These are phyloP conservation scores for Artemia sinica DNA, from an alignment of 2,888 invertebrate species.

Conservation along the genomic window DNA sequence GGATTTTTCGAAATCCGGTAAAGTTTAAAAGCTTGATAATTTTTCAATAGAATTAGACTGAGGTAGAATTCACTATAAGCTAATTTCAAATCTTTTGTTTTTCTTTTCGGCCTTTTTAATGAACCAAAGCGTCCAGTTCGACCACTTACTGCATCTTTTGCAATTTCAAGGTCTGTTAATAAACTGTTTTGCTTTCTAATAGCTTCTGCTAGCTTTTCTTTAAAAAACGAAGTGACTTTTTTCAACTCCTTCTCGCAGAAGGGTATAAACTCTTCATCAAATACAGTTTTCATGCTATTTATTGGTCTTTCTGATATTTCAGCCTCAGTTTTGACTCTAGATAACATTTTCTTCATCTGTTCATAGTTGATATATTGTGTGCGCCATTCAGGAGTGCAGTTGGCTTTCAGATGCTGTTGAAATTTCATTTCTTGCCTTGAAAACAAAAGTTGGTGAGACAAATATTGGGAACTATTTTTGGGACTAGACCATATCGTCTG, in stretches of 20 bases:
- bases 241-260: conserved; percentile 35
- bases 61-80: conserved; percentile 35
- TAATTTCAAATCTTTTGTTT: conserved; percentile 30
- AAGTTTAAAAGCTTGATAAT: conserved; percentile 36
- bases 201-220: conserved; percentile 18
- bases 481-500: too few species aligned
- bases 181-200: conserved; percentile 24
- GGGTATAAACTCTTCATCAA: conserved; percentile 36
- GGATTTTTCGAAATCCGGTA: conserved; percentile 38
- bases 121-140: too few species aligned
- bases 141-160: too few species aligned
- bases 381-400: conserved; percentile 98
- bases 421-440: conserved; percentile 62
- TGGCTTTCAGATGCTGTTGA: conserved; percentile 89
- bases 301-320: conserved; percentile 8
- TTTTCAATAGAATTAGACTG: conserved; percentile 33
- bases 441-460: too few species aligned
- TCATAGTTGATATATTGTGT: conserved; percentile 89
- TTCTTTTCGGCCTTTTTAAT: too few species aligned
- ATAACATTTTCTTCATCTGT: neutral
- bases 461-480: too few species aligned
- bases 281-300: conserved; percentile 22
- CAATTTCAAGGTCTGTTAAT: too few species aligned
- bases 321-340: neutral
- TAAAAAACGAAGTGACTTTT: conserved; percentile 37